Evolutionary conservation across 2,797 vertebrate genomes (phyloP).

Genomic region (Poeciliopsis turneri): DNA sequence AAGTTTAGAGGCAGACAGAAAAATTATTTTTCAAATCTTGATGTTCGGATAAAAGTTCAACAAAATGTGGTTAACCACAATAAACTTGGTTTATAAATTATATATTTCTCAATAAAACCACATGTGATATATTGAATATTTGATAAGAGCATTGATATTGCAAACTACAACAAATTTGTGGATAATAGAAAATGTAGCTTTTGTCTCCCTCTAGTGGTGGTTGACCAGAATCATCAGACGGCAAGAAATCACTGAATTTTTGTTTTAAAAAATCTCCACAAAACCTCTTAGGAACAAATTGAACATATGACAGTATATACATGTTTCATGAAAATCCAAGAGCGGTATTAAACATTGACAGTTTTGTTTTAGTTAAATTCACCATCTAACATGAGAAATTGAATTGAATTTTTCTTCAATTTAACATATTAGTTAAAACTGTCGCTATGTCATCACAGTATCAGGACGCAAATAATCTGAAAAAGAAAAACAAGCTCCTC

Average conservation of each 20-base stretch:
- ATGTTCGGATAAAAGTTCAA: not conserved
- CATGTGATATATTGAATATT: not conserved
- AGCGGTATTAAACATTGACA: not conserved
- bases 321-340: not conserved
- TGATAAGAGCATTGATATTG: not conserved
- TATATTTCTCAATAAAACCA: not conserved
- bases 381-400: not conserved
- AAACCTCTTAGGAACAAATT: not conserved
- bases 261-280: not conserved
- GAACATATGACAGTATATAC: not conserved
- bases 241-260: not conserved
- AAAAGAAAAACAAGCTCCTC: too few relatives aligned
- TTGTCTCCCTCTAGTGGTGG: constrained; percentile 8
- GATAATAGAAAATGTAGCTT: not conserved
- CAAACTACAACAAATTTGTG: not conserved
- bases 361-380: not conserved
- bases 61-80: not conserved
- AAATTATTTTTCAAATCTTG: not conserved
- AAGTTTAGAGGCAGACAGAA: not conserved
- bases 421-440: too few relatives aligned
- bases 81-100: not conserved
- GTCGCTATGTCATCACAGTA: too few relatives aligned
- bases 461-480: too few relatives aligned
- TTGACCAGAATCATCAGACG: not conserved
- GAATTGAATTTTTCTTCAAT: not conserved